Evolutionary conservation across 2,797 vertebrate genomes (phyloP).

Genomic region (Chlorospingus semifuscus): DNA sequence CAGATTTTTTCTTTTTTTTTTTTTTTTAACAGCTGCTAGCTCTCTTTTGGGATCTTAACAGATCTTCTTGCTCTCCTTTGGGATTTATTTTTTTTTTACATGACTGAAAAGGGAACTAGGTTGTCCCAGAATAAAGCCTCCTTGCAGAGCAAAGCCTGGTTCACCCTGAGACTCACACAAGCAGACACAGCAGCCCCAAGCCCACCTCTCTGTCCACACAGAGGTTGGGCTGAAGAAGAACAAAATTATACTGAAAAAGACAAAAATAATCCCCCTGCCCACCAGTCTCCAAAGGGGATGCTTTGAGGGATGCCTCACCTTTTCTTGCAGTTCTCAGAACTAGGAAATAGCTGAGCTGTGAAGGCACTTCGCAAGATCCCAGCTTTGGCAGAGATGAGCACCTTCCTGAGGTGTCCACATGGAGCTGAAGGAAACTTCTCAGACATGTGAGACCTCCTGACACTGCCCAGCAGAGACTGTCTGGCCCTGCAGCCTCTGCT

Average conservation of each 20-base stretch:
- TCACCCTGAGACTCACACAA: neutral
- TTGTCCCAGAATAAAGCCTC: neutral
- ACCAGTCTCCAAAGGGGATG: neutral
- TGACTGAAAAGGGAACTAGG: neutral
- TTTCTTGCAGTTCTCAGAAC: neutral
- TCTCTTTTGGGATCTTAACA: neutral
- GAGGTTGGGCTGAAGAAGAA: neutral
- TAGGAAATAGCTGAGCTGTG: neutral
- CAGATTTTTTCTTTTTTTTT: neutral
- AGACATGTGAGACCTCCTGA: neutral
- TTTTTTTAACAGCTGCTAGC: neutral
- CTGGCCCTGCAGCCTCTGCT: accelerated
- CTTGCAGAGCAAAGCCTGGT: neutral
- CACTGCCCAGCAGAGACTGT: neutral
- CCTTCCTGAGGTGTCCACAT: neutral
- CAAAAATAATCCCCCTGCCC: neutral
- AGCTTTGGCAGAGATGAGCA: neutral
- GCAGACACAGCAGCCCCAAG: neutral
- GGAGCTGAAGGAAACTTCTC: neutral
- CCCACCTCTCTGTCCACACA: neutral
- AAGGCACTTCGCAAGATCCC: neutral
- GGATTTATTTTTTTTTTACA: accelerated
- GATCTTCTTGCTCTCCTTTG: neutral
- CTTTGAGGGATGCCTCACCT: neutral
- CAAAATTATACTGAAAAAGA: neutral